A percentile compares a stretch with the other conserved stretches of the same genome.
These are phyloP conservation scores for Jacana jacana DNA, from an alignment of 2,113 vertebrate species.

Conservation along the genomic window DNA sequence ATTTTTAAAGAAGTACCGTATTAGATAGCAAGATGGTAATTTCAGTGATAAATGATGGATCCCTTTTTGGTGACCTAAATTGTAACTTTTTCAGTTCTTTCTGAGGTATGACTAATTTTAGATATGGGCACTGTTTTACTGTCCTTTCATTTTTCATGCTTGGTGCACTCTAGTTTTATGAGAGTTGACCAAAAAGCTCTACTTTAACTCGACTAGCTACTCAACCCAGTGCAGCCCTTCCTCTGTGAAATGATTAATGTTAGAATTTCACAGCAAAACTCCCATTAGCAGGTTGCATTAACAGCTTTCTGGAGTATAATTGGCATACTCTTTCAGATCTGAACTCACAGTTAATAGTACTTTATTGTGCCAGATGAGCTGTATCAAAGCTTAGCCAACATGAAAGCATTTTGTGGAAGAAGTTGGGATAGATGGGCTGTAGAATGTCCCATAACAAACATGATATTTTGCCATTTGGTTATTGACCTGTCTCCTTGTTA, in stretches of 20 bases:
- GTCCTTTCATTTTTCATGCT: background rate
- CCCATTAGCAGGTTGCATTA: background rate
- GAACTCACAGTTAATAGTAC: background rate
- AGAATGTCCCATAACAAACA: background rate
- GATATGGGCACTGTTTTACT: conserved; percentile 48
- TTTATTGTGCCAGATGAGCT: background rate
- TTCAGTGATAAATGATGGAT: conserved; percentile 72
- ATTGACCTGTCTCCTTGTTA: background rate
- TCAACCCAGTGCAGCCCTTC: background rate
- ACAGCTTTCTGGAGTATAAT: conserved; percentile 7
- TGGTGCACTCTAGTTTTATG: conserved; percentile 46
- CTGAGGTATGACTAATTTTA: conserved; percentile 69
- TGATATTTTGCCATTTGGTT: background rate
- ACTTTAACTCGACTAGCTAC: background rate
- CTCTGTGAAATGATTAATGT: background rate
- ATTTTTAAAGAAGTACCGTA: conserved; percentile 74
- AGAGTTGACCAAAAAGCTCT: background rate
- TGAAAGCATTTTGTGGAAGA: background rate
- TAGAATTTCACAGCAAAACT: conserved; percentile 1
- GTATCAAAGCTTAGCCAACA: background rate
- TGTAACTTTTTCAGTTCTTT: conserved; percentile 54
- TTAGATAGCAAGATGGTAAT: conserved; percentile 68
- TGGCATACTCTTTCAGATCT: background rate
- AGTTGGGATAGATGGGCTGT: background rate
- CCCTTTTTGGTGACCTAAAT: conserved; percentile 47